These are phyloP conservation scores for Pygoscelis adeliae DNA, from an alignment of 2,113 vertebrate species.

Conservation along the genomic window DNA sequence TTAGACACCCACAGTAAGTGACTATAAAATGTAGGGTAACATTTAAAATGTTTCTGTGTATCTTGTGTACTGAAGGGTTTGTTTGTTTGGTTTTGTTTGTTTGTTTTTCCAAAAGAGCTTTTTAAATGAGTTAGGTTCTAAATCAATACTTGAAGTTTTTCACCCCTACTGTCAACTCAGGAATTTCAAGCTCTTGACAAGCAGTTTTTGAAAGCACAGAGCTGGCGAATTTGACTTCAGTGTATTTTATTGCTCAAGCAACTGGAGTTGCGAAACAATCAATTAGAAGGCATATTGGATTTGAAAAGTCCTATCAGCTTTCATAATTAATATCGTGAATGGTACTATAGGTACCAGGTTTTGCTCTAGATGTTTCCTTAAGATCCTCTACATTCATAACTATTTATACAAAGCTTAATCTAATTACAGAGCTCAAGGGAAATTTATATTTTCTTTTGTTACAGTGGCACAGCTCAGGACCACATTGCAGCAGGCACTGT, in stretches of 20 bases:
- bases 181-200: not conserved
- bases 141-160: not conserved
- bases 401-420: slow-evolving; percentile 12
- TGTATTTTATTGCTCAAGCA: not conserved
- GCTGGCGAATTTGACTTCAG: not conserved
- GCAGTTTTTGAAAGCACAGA: not conserved
- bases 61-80: not conserved
- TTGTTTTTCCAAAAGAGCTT: not conserved
- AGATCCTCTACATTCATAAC: not conserved
- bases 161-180: not conserved
- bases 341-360: not conserved
- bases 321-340: not conserved
- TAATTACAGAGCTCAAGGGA: slow-evolving; percentile 55
- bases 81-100: not conserved
- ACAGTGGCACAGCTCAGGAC: not conserved
- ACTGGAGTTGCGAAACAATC: not conserved
- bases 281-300: not conserved
- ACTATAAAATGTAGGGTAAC: not conserved
- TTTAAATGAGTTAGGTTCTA: not conserved
- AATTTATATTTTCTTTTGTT: not conserved
- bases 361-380: not conserved
- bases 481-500: not conserved
- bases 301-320: not conserved
- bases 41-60: not conserved
- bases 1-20: not conserved